Base-by-base conservation (phyloP, 1,140 invertebrate genomes). In the Trichogramma pretiosum region DNA sequence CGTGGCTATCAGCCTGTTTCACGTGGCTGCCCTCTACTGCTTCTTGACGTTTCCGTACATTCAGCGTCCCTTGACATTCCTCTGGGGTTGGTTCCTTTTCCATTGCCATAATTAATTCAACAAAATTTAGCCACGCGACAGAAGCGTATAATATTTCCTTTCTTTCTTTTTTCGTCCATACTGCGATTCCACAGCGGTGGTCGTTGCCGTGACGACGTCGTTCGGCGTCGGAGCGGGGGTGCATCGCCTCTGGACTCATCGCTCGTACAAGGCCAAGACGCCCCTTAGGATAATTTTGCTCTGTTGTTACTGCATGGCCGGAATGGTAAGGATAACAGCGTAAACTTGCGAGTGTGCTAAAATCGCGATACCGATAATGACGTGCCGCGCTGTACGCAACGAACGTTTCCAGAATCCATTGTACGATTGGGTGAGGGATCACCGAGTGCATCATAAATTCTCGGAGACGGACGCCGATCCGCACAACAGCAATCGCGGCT, bases 161-260 rank as follows among this genome's bases (percentile, higher is more conserved):
- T n/a, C n/a, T n/a, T n/a, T n/a, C n/a, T n/a, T n/a, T n/a, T n/a
- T n/a, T n/a, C n/a, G n/a, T n/a, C n/a, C n/a, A n/a, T n/a, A n/a
- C n/a, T n/a, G n/a, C n/a, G n/a, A n/a, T n/a, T n/a, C n/a, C n/a
- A n/a, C n/a, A n/a, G n/a, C n/a, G n/a, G n/a, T n/a, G n/a, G n/a
- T n/a, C n/a, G n/a, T n/a, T n/a, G 39, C 39, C 23, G 11, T 51
- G 1, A n/a, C 14, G 14, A 34, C 50, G 22, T 46, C 44, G 2
- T 52, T 52, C 38, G 50, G 50, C 19, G 50, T 52, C 21, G 50
- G 50, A 42, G 50, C 44, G 13, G 50, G 50, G 3, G 50, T 41
- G 24, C 50, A 52, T 47, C 44, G 50, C 9, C 28, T 52, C 13
- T 52, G 50, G 50, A 52, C 50, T 33, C 50, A 52, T 39, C 44